Conservation (phyloP, 2,888 invertebrate species). For the Falcaria lacertinaria region DNA sequence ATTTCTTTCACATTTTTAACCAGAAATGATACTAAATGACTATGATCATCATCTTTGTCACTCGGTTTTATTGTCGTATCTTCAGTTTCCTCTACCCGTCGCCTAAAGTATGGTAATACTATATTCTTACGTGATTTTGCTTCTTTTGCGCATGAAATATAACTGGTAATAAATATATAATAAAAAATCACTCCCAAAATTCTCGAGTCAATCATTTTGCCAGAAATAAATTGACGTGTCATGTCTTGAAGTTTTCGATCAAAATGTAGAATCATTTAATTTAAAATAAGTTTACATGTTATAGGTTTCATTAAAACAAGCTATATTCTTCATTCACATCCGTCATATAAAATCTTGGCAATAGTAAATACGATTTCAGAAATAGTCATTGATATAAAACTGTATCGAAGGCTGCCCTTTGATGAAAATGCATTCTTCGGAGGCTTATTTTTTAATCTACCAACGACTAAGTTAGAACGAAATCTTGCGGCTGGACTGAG, state of each 20-base stretch:
- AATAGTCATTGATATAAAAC: not conserved
- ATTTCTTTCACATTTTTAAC: slow-evolving; percentile 53
- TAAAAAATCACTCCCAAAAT: slow-evolving; percentile 14
- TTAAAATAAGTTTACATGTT: not conserved
- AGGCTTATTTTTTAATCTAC: not conserved
- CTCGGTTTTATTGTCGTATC: slow-evolving; percentile 20
- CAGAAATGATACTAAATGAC: slow-evolving; percentile 46
- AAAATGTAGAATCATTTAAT: not conserved
- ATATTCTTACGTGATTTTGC: slow-evolving; percentile 28
- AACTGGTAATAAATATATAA: slow-evolving; percentile 10
- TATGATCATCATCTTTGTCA: slow-evolving; percentile 24
- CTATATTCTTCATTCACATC: too few relatives aligned
- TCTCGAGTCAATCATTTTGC: slow-evolving; percentile 17
- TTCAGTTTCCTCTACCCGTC: slow-evolving; percentile 41
- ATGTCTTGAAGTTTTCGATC: not conserved
- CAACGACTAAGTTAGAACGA: not conserved
- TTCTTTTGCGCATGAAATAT: slow-evolving; percentile 10
- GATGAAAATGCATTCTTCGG: not conserved
- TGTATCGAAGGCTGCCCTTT: slow-evolving; percentile 2
- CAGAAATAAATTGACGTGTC: slow-evolving; percentile 6
- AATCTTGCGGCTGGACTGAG: slow-evolving; percentile 11
- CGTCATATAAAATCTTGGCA: not conserved
- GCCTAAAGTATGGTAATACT: slow-evolving; percentile 43
- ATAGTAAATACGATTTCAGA: not conserved
- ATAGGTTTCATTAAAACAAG: not conserved